Percentiles rank a stretch among this genome's conserved stretches.
Conservation (phyloP, 2,888 invertebrate genomes). For the Norana najaformis region DNA sequence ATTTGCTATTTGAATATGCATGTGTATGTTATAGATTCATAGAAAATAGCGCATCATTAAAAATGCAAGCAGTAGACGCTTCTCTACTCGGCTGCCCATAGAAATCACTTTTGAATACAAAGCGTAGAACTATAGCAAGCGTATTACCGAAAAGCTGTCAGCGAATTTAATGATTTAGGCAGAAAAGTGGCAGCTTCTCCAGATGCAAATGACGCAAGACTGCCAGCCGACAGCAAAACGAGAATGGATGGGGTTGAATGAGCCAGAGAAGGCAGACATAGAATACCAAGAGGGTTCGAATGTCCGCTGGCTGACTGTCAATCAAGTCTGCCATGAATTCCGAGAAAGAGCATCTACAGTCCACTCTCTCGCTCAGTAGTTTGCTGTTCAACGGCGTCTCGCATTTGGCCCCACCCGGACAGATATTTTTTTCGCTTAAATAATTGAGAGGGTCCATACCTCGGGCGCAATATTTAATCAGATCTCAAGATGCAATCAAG, state of each 20-base stretch:
- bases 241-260: neutral
- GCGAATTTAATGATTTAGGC: neutral
- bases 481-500: neutral
- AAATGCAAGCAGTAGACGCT: neutral
- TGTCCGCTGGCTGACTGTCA: neutral
- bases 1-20: too few species aligned
- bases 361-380: neutral
- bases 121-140: neutral
- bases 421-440: neutral
- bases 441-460: neutral
- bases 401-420: neutral
- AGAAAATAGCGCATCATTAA: neutral
- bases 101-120: neutral
- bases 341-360: too few species aligned
- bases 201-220: neutral
- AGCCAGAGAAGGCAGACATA: neutral
- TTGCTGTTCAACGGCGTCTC: neutral
- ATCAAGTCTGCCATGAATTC: neutral
- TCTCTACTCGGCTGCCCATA: neutral
- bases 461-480: neutral
- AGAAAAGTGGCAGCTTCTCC: neutral
- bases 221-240: neutral
- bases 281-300: neutral
- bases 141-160: constrained; percentile 3
- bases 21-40: neutral